Conservation (phyloP, 2,797 vertebrate genomes). For the Enteromius fasciolatus region DNA sequence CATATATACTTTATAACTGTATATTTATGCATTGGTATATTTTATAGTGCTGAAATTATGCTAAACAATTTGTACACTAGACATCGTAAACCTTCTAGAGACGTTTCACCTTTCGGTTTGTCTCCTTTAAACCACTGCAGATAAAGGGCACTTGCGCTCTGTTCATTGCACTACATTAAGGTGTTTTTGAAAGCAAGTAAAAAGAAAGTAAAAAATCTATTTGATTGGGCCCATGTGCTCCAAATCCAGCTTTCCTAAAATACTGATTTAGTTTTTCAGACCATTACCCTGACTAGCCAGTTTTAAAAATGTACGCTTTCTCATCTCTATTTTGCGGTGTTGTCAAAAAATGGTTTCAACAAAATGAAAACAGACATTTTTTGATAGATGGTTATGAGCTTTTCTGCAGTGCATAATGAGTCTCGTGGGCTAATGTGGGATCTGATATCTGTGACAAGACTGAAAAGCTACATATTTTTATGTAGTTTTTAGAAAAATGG, state of each 20-base stretch:
- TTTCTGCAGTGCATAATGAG: conserved; percentile 24
- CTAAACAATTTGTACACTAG: not conserved
- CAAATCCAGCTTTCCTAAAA: not conserved
- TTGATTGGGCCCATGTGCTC: not conserved
- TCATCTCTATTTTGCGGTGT: not conserved
- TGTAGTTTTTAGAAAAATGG: conserved; percentile 20
- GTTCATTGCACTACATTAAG: not conserved
- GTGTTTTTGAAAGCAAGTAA: not conserved
- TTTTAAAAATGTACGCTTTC: not conserved
- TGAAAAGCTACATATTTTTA: not conserved
- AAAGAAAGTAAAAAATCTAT: not conserved
- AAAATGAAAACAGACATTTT: conserved; percentile 17
- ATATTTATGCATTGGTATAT: not conserved
- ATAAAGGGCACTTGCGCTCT: not conserved
- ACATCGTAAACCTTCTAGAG: not conserved
- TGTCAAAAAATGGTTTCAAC: conserved; percentile 1
- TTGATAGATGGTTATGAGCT: not conserved
- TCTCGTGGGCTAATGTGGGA: conserved; percentile 4
- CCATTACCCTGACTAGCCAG: not conserved
- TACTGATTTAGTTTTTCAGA: not conserved
- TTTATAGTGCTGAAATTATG: not conserved
- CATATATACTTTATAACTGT: not conserved
- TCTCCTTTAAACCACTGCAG: not conserved
- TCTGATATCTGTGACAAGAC: conserved; percentile 16
- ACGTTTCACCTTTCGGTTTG: not conserved